Percentiles rank a stretch among this genome's conserved stretches.
These are phyloP conservation scores for Thryonomys swinderianus DNA, from an alignment of 2,113 vertebrate species.

Conservation along the genomic window DNA sequence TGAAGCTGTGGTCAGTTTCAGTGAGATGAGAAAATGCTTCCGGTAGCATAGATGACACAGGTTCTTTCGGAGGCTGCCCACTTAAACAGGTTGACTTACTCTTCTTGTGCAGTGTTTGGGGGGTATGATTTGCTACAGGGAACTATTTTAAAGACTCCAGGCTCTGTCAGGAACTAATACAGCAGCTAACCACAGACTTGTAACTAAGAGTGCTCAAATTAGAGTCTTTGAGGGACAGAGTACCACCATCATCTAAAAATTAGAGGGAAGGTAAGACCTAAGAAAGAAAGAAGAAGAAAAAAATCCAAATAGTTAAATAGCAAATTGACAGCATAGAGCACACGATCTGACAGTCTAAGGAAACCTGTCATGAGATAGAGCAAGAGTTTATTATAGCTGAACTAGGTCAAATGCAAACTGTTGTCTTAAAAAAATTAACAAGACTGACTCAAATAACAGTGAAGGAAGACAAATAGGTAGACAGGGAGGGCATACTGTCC, in stretches of 20 bases:
- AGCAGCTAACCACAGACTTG: conserved; percentile 54
- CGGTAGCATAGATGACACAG: conserved; percentile 63
- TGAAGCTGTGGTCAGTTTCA: conserved; percentile 17
- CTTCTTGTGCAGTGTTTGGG: conserved; percentile 76
- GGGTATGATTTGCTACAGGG: conserved; percentile 69
- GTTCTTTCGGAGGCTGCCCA: conserved; percentile 51
- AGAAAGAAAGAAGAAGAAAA: conserved; percentile 58
- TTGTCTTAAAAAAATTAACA: conserved; percentile 79
- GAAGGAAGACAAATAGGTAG: conserved; percentile 84
- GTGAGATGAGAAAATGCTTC: conserved; percentile 51
- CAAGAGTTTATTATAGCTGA: conserved; percentile 80
- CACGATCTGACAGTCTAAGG: conserved; percentile 49
- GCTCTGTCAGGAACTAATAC: conserved; percentile 19
- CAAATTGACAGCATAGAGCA: conserved; percentile 64
- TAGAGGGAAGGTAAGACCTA: conserved; percentile 57
- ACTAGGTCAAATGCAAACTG: conserved; percentile 82
- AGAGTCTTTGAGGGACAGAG: conserved; percentile 49
- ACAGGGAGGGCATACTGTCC: conserved; percentile 48
- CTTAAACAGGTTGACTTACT: conserved; percentile 75
- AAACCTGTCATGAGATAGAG: conserved; percentile 71
- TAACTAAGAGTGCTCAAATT: conserved; percentile 41
- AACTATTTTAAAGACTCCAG: conserved; percentile 68
- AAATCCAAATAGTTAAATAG: conserved; percentile 84
- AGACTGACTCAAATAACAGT: conserved; percentile 84
- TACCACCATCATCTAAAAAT: conserved; percentile 9